These are phyloP conservation scores for Nycticryphes semicollaris DNA, from an alignment of 2,113 vertebrate genomes.

Conservation along the genomic window DNA sequence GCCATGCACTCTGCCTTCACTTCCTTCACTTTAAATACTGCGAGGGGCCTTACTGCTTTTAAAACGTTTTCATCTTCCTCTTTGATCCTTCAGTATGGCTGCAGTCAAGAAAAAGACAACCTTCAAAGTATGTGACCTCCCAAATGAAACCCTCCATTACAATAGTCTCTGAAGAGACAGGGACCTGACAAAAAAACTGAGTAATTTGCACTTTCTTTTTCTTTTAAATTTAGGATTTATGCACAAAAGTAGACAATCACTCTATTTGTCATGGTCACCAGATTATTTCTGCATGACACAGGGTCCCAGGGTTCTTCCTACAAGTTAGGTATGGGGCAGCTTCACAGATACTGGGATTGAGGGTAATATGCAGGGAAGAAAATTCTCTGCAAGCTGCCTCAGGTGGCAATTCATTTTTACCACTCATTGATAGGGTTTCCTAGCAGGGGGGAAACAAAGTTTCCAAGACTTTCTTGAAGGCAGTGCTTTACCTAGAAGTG, in stretches of 20 bases:
- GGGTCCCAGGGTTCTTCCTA: background rate
- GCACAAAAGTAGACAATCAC: background rate
- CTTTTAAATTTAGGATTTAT: background rate
- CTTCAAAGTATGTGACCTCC: background rate
- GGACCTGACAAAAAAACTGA: background rate
- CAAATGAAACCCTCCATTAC: background rate
- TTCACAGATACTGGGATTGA: background rate
- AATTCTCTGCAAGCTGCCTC: accelerated
- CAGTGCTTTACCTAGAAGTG: background rate
- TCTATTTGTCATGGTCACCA: background rate
- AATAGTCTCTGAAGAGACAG: background rate
- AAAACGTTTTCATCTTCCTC: background rate
- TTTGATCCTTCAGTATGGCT: background rate
- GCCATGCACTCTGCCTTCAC: background rate
- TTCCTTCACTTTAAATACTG: background rate
- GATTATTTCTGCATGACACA: background rate
- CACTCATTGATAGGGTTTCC: background rate
- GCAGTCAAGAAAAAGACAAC: background rate
- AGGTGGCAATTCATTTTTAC: background rate
- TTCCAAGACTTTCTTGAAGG: background rate
- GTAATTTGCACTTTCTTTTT: background rate
- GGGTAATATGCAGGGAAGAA: background rate
- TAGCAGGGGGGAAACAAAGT: background rate
- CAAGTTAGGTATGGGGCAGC: background rate
- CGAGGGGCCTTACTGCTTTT: background rate